These are phyloP conservation scores for Drosophila erecta DNA, from an alignment of 1,140 invertebrate species.

Conservation along the genomic window DNA sequence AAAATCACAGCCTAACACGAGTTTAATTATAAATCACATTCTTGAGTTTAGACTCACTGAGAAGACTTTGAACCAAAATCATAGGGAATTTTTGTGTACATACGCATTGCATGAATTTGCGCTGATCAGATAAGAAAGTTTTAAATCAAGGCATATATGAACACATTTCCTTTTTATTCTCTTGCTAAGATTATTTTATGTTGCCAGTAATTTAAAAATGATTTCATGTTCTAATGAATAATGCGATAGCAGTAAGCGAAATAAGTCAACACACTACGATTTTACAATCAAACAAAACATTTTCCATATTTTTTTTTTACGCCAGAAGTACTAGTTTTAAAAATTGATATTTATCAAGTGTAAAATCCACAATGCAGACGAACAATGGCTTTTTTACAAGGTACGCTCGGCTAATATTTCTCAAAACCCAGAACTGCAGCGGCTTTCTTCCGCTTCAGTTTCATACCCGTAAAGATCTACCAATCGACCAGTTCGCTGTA, in stretches of 20 bases:
- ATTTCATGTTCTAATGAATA: not conserved
- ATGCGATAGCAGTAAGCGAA: not conserved
- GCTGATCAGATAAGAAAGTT: too few species aligned
- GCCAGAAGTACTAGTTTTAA: not conserved
- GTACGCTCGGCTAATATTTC: not conserved
- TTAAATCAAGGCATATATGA: too few species aligned
- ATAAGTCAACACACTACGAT: not conserved
- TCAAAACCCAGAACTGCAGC: not conserved
- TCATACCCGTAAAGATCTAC: conserved; percentile 12
- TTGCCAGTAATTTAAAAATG: too few species aligned
- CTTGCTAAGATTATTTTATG: too few species aligned
- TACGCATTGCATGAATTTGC: too few species aligned
- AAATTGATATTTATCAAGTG: not conserved
- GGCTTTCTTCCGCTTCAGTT: not conserved
- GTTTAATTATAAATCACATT: too few species aligned
- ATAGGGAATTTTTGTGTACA: too few species aligned
- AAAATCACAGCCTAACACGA: too few species aligned
- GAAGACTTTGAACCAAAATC: too few species aligned
- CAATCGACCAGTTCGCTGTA: conserved; percentile 3
- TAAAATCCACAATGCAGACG: conserved; percentile 1
- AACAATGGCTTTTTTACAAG: not conserved
- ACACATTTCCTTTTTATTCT: too few species aligned
- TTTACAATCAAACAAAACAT: not conserved
- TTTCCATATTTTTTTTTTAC: not conserved
- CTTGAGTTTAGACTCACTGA: too few species aligned